Evolutionary conservation across 2,888 invertebrate genomes (phyloP).

Genomic region (Elegia similella): DNA sequence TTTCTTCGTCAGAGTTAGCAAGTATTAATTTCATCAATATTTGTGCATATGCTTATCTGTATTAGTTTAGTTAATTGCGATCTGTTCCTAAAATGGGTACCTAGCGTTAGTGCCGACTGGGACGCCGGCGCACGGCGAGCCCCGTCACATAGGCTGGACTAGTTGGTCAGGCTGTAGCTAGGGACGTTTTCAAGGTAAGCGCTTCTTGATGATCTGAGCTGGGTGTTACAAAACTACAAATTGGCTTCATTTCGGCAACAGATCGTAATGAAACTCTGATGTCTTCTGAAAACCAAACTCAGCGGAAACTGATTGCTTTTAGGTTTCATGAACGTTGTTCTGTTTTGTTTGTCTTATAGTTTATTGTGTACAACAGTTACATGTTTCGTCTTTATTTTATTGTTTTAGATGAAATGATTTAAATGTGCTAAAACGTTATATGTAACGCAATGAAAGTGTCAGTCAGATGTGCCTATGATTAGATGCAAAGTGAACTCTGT

Average conservation of each 20-base stretch:
- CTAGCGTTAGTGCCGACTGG: slow-evolving; percentile 39
- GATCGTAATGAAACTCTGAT: slow-evolving; percentile 71
- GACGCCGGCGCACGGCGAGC: slow-evolving; percentile 34
- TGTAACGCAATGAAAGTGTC: slow-evolving; percentile 78
- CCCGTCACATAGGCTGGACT: slow-evolving; percentile 22
- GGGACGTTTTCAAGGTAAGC: slow-evolving; percentile 38
- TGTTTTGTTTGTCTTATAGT: slow-evolving; percentile 63
- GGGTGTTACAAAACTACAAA: slow-evolving; percentile 68
- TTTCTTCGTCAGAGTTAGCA: neutral
- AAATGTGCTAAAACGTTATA: slow-evolving; percentile 80
- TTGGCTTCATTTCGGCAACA: slow-evolving; percentile 81
- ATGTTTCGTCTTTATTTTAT: slow-evolving; percentile 62
- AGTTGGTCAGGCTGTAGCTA: slow-evolving; percentile 20
- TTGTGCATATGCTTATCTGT: slow-evolving; percentile 36
- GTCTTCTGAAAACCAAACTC: slow-evolving; percentile 45
- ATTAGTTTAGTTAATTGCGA: slow-evolving; percentile 64
- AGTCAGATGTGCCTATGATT: slow-evolving; percentile 71
- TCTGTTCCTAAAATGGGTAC: slow-evolving; percentile 79
- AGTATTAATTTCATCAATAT: neutral
- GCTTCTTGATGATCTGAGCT: slow-evolving; percentile 74
- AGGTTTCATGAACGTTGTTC: slow-evolving; percentile 65
- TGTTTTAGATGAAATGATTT: slow-evolving; percentile 66
- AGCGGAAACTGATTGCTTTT: slow-evolving; percentile 63
- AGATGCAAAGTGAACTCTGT: slow-evolving; percentile 67
- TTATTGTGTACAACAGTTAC: slow-evolving; percentile 42